Evolutionary conservation across 2,113 vertebrate genomes (phyloP).

Genomic region (Ramphastos sulfuratus): DNA sequence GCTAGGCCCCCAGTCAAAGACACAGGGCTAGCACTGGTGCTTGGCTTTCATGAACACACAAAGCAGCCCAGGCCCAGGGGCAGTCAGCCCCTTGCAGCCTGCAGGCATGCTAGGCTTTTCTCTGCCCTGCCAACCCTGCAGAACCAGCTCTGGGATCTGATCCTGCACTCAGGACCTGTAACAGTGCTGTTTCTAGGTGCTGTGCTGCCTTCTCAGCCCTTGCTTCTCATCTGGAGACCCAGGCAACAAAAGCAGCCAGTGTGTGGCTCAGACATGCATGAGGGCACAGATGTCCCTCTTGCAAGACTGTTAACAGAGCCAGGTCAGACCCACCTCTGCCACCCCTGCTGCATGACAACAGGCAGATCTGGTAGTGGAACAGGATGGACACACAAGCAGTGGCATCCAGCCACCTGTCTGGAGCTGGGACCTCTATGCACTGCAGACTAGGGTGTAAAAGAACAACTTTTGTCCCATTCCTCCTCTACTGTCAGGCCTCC

Average conservation of each 20-base stretch:
- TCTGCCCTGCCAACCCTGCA: neutral
- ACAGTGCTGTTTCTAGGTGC: neutral
- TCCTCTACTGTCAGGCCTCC: neutral
- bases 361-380: neutral
- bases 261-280: neutral
- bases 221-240: neutral
- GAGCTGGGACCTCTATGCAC: neutral
- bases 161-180: neutral
- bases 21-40: neutral
- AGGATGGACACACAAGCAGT: neutral
- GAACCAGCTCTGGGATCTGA: neutral
- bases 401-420: neutral
- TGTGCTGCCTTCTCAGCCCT: neutral
- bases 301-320: neutral
- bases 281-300: neutral
- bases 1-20: neutral
- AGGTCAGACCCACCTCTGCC: neutral
- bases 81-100: neutral
- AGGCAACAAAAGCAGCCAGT: neutral
- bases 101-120: neutral
- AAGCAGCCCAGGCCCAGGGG: neutral
- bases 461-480: neutral
- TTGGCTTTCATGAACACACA: neutral
- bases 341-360: neutral
- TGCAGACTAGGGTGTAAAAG: neutral